Evolutionary conservation across 2,113 vertebrate genomes (phyloP), one percentile per base, ranked within the genome.

Genomic region (Hystrix brachyura): DNA sequence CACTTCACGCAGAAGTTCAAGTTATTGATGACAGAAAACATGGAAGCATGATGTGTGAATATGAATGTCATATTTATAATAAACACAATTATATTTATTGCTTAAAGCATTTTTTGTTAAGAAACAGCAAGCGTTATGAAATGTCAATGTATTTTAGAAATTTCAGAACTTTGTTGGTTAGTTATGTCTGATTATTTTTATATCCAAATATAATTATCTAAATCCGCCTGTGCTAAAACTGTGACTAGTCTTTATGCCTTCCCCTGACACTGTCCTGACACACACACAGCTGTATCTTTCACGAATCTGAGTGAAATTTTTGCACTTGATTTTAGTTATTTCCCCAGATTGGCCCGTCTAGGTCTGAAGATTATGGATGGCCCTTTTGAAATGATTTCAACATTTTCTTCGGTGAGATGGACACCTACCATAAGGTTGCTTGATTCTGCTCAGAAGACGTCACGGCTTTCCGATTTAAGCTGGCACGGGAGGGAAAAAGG

Each of bases 241-340:
- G 14, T 60, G 34, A n/a, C 25, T 62, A 87, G 14, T 29, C 43
- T 76, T 7, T 43, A 29, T 32, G 15, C 3, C 59, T 57, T 64
- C 38, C 46, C 59, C 38, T 7, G 38, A 4, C 38, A 9, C 19
- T 90, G 18, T 86, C 29, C 3, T 21, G 17, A 48, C 0, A 15
- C 18, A 79, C 0, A 57, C 83, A 55, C 25, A 69, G 53, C 10
- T 88, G 32, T 7, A 5, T 79, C 12, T 72, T 78, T 51, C 34
- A 60, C 43, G 94, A 82, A 76, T 7, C 4, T 10, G 60, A 80
- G 86, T 76, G 51, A 76, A 62, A 57, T 67, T 78, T 81, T 62
- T 81, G 38, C 57, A 71, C 85, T 91, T 97, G 65, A 17, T 91
- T 93, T 94, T 93, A 81, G 93, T 95, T 95, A 95, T 29, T 34